Evolutionary conservation across 2,888 invertebrate species (phyloP).

Genomic region (Heteromurus nitidus): DNA sequence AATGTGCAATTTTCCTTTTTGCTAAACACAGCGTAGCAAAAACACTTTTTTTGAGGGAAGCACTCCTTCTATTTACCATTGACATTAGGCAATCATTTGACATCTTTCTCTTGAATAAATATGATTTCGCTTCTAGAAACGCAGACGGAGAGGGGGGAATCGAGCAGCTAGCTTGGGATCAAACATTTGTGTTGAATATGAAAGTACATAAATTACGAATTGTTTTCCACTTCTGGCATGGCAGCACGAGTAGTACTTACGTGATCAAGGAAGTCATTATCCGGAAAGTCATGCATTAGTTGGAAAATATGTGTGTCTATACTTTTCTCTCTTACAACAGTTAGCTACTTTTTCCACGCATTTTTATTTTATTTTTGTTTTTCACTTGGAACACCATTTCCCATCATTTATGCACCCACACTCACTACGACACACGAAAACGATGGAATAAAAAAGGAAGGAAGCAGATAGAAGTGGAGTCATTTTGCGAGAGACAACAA

Average conservation of each 20-base stretch:
- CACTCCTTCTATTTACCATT: not conserved
- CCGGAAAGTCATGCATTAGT: not conserved
- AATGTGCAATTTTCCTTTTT: slow-evolving; percentile 36
- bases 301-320: not conserved
- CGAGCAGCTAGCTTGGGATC: not conserved
- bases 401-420: no score
- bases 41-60: not conserved
- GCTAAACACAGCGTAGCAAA: not conserved
- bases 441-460: not conserved
- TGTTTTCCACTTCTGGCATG: not conserved
- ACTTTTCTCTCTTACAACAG: not conserved
- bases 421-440: not conserved
- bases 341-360: no score
- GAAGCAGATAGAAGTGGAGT: not conserved
- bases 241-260: not conserved
- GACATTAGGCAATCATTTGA: slow-evolving; percentile 40
- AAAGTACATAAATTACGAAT: slow-evolving; percentile 7
- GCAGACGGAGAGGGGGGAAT: not conserved
- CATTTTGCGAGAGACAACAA: not conserved
- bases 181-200: not conserved
- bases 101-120: slow-evolving; percentile 27
- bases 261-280: no score
- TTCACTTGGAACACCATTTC: slow-evolving; percentile 4
- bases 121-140: not conserved
- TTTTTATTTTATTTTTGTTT: no score